Evolutionary conservation across 1,140 invertebrate genomes (phyloP).

Genomic region (Drosophila bocki): DNA sequence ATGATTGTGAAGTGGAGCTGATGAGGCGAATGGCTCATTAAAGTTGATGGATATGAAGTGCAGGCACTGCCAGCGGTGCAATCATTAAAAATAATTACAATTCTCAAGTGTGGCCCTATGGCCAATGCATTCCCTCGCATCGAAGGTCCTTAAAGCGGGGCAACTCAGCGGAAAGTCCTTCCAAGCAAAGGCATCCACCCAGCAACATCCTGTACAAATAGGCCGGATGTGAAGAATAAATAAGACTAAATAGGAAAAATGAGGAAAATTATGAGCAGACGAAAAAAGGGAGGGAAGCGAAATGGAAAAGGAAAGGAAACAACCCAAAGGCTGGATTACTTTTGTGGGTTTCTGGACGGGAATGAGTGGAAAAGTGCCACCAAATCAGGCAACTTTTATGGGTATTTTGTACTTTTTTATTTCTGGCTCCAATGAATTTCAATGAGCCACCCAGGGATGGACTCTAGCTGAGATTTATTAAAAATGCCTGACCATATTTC

Average conservation of each 20-base stretch:
- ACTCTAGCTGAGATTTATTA: constrained; percentile 48
- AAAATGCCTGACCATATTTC: constrained; percentile 36
- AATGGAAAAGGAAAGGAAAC: constrained; percentile 21
- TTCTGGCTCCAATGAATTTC: constrained; percentile 40
- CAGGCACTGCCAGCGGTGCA: constrained; percentile 17
- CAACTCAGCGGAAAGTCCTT: neutral
- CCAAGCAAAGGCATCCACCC: constrained; percentile 24
- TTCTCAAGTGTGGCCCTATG: constrained; percentile 16
- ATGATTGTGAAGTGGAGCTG: constrained; percentile 25
- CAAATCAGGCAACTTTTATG: constrained; percentile 42
- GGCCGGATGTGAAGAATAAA: constrained; percentile 69
- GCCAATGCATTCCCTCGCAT: constrained; percentile 25
- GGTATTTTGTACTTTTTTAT: constrained; percentile 40
- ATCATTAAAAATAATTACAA: constrained; percentile 46
- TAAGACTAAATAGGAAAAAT: constrained; percentile 67
- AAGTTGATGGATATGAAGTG: constrained; percentile 20
- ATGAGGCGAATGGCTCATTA: constrained; percentile 37
- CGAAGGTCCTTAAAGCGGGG: constrained; percentile 28
- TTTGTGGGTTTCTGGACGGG: constrained; percentile 1
- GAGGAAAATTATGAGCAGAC: constrained; percentile 52
- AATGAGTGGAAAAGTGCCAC: neutral
- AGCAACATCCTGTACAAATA: constrained; percentile 65
- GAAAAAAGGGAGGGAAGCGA: constrained; percentile 9
- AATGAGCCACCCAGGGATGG: constrained; percentile 16
- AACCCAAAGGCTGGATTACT: constrained; percentile 21